Percentiles rank a stretch among this genome's conserved stretches.
These are phyloP conservation scores for Pemphigus obesinymphae DNA, from an alignment of 1,140 invertebrate species.

Conservation along the genomic window DNA sequence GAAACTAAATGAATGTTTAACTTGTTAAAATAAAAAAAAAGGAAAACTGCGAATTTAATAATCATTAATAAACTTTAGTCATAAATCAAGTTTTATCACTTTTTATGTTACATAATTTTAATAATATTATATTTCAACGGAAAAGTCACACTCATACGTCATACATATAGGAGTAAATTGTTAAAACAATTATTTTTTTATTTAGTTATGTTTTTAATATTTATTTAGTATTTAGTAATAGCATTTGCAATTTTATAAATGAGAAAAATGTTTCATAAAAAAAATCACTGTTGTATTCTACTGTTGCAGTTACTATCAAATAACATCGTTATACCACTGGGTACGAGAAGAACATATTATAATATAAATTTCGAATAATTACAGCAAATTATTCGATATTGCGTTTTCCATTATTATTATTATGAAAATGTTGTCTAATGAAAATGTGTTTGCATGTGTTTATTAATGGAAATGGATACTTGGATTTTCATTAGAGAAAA, in stretches of 20 bases:
- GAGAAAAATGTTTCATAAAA: neutral
- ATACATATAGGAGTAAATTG: neutral
- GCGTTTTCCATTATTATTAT: neutral
- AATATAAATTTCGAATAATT: neutral
- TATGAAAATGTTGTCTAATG: neutral
- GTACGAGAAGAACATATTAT: no score
- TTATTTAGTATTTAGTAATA: no score
- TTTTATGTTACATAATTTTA: no score
- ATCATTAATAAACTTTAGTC: neutral
- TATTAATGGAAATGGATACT: slow-evolving; percentile 10
- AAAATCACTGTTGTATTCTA: no score
- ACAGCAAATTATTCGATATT: neutral
- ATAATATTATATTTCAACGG: neutral
- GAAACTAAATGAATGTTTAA: neutral
- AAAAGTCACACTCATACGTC: no score
- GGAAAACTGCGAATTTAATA: neutral
- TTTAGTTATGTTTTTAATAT: neutral
- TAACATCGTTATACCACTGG: neutral
- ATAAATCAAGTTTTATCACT: neutral
- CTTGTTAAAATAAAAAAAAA: neutral
- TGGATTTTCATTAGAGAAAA: neutral
- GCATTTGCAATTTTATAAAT: neutral
- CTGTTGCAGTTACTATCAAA: neutral
- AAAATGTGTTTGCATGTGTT: neutral
- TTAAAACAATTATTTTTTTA: neutral